Percentiles rank a stretch among this genome's conserved stretches.
These are phyloP conservation scores for Orchesella cincta DNA, from an alignment of 1,140 invertebrate genomes.

Conservation along the genomic window DNA sequence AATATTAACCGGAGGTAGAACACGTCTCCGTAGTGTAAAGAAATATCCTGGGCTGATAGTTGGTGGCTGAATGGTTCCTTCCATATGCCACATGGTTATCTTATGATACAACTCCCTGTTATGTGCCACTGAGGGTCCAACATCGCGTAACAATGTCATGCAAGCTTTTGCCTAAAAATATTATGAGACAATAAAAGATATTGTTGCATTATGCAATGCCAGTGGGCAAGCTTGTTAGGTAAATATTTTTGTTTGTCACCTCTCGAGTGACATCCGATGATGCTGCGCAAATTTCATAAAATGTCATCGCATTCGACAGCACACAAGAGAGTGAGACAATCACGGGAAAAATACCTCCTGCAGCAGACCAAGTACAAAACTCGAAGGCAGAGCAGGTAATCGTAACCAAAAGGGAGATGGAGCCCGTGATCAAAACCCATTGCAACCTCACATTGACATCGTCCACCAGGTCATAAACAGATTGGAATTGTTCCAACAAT, in stretches of 20 bases:
- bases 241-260: too few relatives aligned
- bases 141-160: too few relatives aligned
- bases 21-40: background rate
- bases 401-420: background rate
- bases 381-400: background rate
- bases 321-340: background rate
- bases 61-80: slow-evolving; percentile 7
- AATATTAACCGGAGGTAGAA: background rate
- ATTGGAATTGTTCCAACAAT: background rate
- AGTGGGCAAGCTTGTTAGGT: too few relatives aligned
- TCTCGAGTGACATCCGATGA: background rate
- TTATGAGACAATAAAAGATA: too few relatives aligned
- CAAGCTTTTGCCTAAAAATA: too few relatives aligned
- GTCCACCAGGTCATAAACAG: background rate
- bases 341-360: background rate
- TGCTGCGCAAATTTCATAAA: background rate
- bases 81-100: slow-evolving; percentile 4
- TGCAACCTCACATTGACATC: background rate
- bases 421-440: background rate
- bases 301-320: background rate
- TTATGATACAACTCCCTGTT: too few relatives aligned
- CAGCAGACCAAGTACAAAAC: background rate
- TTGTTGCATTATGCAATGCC: background rate
- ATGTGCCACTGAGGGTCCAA: too few relatives aligned
- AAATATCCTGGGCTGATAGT: slow-evolving; percentile 5